These are phyloP conservation scores for Oscheius myriophilus DNA, from an alignment of 2,888 invertebrate genomes.

Conservation along the genomic window DNA sequence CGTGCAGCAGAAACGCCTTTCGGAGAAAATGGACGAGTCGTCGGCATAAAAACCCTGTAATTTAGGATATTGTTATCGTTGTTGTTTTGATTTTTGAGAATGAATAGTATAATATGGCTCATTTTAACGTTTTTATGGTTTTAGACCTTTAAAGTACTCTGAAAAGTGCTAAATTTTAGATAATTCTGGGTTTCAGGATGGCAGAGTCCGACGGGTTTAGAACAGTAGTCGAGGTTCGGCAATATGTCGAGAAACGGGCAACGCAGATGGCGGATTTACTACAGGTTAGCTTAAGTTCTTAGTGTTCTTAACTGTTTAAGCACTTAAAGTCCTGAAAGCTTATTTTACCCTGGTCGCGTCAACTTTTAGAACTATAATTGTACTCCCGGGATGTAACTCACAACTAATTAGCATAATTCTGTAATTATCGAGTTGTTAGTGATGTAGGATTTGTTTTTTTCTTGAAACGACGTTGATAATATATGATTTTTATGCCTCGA, in stretches of 20 bases:
- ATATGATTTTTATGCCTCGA: no score
- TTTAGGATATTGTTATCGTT: not conserved
- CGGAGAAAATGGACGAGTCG: slow-evolving; percentile 36
- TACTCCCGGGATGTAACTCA: no score
- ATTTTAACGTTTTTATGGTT: not conserved
- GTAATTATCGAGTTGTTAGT: no score
- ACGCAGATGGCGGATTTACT: slow-evolving; percentile 47
- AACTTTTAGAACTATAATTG: no score
- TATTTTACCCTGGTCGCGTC: no score
- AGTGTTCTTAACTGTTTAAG: no score
- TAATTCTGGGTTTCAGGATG: not conserved
- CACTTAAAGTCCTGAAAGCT: no score
- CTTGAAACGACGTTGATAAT: no score
- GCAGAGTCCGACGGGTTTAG: slow-evolving; percentile 2
- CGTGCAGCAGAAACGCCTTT: slow-evolving; percentile 46
- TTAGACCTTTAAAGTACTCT: not conserved
- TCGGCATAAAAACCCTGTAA: not conserved
- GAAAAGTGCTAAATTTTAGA: not conserved
- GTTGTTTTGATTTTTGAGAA: slow-evolving; percentile 18
- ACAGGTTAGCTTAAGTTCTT: slow-evolving; percentile 27
- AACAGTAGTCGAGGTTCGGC: slow-evolving; percentile 31
- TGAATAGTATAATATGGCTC: not conserved
- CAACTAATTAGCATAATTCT: no score
- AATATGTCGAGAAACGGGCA: slow-evolving; percentile 42
- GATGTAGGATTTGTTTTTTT: no score